Conservation (phyloP, 2,113 vertebrate species). For the Micronycteris hirsuta region DNA sequence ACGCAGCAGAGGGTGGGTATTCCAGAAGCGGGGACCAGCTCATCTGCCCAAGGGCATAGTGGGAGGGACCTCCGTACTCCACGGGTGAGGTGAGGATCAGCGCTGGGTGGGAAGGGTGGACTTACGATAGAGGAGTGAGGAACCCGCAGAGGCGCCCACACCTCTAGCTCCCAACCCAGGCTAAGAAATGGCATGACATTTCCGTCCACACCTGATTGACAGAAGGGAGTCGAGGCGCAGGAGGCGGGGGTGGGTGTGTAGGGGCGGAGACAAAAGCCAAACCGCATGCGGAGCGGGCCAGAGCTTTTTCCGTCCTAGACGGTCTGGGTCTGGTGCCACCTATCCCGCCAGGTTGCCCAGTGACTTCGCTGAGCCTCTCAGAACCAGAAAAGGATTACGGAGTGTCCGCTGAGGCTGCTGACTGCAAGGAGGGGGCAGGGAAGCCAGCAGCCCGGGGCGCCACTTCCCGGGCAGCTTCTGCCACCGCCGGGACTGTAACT, state of each 20-base stretch:
- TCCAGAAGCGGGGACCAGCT: not conserved
- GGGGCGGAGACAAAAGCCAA: not conserved
- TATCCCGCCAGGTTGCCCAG: not conserved
- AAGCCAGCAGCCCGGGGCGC: not conserved
- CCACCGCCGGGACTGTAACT: not conserved
- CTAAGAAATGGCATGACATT: not conserved
- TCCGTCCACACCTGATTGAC: not conserved
- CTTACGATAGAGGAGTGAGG: not conserved
- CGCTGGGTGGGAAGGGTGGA: not conserved
- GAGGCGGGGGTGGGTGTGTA: not conserved
- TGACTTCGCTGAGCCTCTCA: not conserved
- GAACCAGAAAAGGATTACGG: not conserved
- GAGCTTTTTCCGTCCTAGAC: not conserved
- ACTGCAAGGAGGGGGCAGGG: not conserved
- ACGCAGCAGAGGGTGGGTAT: not conserved
- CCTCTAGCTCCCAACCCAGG: not conserved
- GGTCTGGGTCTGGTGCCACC: not conserved
- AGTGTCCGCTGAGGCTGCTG: not conserved
- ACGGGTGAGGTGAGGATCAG: not conserved
- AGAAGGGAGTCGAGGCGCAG: not conserved
- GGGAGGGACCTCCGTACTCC: not conserved
- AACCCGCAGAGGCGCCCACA: not conserved
- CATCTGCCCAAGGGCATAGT: not conserved
- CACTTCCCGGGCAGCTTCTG: not conserved
- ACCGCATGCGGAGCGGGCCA: rapidly evolving